phyloP scores from a whole-genome alignment of 2,888 invertebrate species.

The Heteropelma amictum region DNA sequence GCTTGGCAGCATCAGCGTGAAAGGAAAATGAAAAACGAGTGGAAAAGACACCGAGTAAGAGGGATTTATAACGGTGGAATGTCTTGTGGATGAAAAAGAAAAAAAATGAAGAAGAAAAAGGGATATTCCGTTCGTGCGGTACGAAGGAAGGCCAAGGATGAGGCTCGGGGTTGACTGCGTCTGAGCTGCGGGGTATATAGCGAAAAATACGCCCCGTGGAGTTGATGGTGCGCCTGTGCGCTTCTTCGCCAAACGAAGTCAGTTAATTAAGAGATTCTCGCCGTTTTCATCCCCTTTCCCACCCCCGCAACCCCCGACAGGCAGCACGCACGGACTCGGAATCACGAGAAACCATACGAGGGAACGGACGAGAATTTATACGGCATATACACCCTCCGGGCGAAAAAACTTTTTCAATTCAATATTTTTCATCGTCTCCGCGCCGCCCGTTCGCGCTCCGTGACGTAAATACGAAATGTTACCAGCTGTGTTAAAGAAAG shows the following conservation, averaged over 20 bases:
- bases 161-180: constrained; percentile 16
- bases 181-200: background rate
- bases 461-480: constrained; percentile 37
- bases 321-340: constrained; percentile 40
- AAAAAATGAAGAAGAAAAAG: constrained; percentile 24
- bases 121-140: constrained; percentile 26
- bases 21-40: constrained; percentile 38
- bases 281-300: too few species aligned
- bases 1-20: background rate
- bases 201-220: background rate
- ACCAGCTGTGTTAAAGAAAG: constrained; percentile 19
- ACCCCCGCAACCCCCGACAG: too few species aligned
- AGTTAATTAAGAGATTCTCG: constrained; percentile 53
- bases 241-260: constrained; percentile 28
- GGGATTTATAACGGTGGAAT: constrained; percentile 58
- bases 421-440: constrained; percentile 38
- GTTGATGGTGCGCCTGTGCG: constrained; percentile 25
- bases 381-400: constrained; percentile 13
- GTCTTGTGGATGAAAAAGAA: constrained; percentile 22
- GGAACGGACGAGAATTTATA: constrained; percentile 30
- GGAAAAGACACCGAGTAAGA: constrained; percentile 55
- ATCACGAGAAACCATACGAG: constrained; percentile 46
- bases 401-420: constrained; percentile 46
- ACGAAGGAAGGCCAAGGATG: constrained; percentile 11
- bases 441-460: background rate